Evolutionary conservation across 2,113 vertebrate genomes (phyloP).

Genomic region (Argyrosomus japonicus): DNA sequence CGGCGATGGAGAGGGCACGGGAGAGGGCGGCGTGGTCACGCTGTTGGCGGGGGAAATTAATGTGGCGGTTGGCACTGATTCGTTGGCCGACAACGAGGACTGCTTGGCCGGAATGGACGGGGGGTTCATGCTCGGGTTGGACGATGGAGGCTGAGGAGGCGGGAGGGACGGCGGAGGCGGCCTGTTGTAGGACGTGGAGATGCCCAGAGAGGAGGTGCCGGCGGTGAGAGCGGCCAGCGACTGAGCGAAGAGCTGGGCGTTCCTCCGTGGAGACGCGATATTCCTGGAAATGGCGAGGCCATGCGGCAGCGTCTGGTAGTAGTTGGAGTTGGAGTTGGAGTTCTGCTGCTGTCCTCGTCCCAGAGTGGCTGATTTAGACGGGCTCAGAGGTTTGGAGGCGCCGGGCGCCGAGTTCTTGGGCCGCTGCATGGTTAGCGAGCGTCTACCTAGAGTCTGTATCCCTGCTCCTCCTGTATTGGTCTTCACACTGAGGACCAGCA

Average conservation of each 20-base stretch:
- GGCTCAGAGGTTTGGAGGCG: conserved; percentile 63
- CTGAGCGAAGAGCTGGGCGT: conserved; percentile 81
- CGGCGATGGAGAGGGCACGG: conserved; percentile 74
- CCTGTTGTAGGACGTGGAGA: conserved; percentile 72
- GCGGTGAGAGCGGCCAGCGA: conserved; percentile 80
- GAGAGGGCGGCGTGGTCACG: conserved; percentile 78
- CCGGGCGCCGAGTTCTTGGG: conserved; percentile 50
- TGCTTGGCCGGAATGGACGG: conserved; percentile 77
- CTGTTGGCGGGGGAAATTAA: conserved; percentile 79
- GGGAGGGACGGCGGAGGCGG: conserved; percentile 79
- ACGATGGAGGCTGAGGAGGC: conserved; percentile 71
- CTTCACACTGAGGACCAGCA: conserved; percentile 92
- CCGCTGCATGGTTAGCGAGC: conserved; percentile 71
- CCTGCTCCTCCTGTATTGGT: conserved; percentile 64
- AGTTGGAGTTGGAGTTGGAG: conserved; percentile 65
- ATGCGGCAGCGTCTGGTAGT: conserved; percentile 82
- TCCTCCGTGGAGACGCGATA: conserved; percentile 63
- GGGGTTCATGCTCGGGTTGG: conserved; percentile 61
- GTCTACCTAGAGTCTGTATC: conserved; percentile 74
- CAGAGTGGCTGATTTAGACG: conserved; percentile 69
- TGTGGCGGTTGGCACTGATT: conserved; percentile 79
- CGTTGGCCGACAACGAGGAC: conserved; percentile 70
- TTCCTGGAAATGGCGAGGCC: conserved; percentile 79
- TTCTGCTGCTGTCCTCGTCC: conserved; percentile 71
- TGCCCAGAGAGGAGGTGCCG: conserved; percentile 63